Evolutionary conservation across 2,888 invertebrate species (phyloP), one percentile per base, ranked within the genome.

Genomic region (Drosophila buzzatii): DNA sequence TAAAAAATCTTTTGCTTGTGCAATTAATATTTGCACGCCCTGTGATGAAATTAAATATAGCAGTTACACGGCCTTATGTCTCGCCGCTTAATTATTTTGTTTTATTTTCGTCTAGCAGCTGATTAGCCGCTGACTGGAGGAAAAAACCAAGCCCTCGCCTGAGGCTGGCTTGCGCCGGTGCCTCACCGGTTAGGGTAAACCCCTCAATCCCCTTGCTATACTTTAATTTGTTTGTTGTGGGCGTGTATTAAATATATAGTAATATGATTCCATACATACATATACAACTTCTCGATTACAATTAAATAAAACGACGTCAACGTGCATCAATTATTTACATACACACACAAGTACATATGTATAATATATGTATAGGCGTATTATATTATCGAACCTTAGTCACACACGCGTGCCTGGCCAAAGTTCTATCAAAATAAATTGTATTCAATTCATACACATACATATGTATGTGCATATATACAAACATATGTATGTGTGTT

Each of bases 21-120:
- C 39, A 47, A 52, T 78, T 66, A 37, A 37, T 41, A 35, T 56
- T 62, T 23, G 23, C 47, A 67, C 23, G 49, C 66, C 51, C 70
- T 51, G 66, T 75, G 89, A 85, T 87, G 89, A 87, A 85, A 85
- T 85, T 63, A 42, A 67, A 74, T 75, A 79, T 57, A 63, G 56
- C 44, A 64, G 74, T 81, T 84, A 27, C 81, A 20, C 66, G 66
- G 52, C 67, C 64, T 73, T 66, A 35, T 52, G 75, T 70, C 72
- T 78, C 53, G 49, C 35, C 12, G n/a, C 45, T 60, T 39, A 27
- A 20, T 49, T 39, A 37, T 59, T 39, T 16, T 31, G 27, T 27
- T 23, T 9, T 41, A 49, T 61, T 64, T 39, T 67, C 45, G 68
- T 66, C 70, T 64, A 77, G 70, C 85, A 68, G 49, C 70, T 79